Conservation (phyloP, 2,113 vertebrate species). For the Callionymus lyra region DNA sequence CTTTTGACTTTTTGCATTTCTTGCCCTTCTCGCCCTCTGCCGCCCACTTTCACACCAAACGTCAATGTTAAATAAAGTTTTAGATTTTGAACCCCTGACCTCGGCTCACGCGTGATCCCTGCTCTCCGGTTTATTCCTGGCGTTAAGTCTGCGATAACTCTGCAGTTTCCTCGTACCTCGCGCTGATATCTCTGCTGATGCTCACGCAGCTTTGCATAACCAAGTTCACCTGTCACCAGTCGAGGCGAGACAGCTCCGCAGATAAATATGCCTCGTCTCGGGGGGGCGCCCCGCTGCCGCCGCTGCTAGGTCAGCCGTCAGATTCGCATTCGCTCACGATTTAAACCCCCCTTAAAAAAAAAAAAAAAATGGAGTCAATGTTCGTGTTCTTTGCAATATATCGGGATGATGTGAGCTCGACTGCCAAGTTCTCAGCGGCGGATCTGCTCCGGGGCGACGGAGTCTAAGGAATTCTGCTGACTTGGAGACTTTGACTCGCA, state of each 20-base stretch:
- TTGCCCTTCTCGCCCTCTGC: no score
- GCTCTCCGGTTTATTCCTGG: no score
- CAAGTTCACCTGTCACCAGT: constrained; percentile 1
- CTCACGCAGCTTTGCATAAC: constrained; percentile 1
- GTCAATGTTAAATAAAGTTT: no score
- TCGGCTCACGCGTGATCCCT: no score
- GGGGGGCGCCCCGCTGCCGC: not conserved
- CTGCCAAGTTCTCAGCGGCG: not conserved
- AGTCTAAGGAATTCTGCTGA: not conserved
- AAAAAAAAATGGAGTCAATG: not conserved
- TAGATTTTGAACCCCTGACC: no score
- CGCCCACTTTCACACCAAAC: no score
- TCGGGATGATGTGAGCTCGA: constrained; percentile 1
- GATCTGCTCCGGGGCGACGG: not conserved
- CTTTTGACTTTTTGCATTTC: no score
- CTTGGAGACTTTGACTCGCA: constrained; percentile 1
- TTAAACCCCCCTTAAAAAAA: no score
- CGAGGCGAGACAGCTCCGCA: not conserved
- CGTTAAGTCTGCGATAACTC: no score
- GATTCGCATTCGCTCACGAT: not conserved
- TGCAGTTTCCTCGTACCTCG: not conserved
- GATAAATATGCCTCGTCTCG: not conserved
- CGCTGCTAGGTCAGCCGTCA: not conserved
- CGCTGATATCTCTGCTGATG: not conserved
- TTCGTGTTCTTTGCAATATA: constrained; percentile 2